Evolutionary conservation across 1,140 invertebrate species (phyloP).

Genomic region (Heliconius eleuchia): DNA sequence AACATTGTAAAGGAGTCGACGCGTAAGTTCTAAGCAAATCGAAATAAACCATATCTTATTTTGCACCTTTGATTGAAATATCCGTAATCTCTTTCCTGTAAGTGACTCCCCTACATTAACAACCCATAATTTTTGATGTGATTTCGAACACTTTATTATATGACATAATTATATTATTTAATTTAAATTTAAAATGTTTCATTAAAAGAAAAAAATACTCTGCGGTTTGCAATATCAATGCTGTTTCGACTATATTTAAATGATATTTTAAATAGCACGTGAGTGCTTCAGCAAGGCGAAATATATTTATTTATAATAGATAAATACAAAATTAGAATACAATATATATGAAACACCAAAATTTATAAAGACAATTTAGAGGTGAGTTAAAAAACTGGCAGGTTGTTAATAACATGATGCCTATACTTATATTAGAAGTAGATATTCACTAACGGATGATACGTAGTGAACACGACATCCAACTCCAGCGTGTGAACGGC

Average conservation of each 20-base stretch:
- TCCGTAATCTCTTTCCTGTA: not conserved
- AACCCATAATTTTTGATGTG: slow-evolving; percentile 6
- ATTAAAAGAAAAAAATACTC: not conserved
- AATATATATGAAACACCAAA: not conserved
- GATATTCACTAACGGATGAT: slow-evolving; percentile 5
- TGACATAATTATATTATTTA: not conserved
- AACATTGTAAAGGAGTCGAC: slow-evolving; percentile 36
- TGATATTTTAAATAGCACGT: not conserved
- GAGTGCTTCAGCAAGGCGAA: slow-evolving; percentile 5
- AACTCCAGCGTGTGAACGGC: slow-evolving; percentile 34
- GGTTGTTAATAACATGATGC: slow-evolving; percentile 14
- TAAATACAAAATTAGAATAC: slow-evolving; percentile 3
- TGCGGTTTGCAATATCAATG: not conserved
- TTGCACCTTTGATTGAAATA: not conserved
- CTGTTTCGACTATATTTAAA: not conserved
- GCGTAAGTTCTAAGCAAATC: not conserved
- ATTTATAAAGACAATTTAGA: not conserved
- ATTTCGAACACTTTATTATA: not conserved
- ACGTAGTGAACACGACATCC: slow-evolving; percentile 16
- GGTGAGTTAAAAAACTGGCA: slow-evolving; percentile 16
- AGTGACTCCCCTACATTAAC: slow-evolving; percentile 32
- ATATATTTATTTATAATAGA: slow-evolving; percentile 10
- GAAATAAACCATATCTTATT: not conserved
- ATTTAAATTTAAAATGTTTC: not conserved
- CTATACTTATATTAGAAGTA: slow-evolving; percentile 1